Evolutionary conservation across 2,888 invertebrate species (phyloP), one percentile per base, ranked within the genome.

Genomic region (Lamellibrachia columna): DNA sequence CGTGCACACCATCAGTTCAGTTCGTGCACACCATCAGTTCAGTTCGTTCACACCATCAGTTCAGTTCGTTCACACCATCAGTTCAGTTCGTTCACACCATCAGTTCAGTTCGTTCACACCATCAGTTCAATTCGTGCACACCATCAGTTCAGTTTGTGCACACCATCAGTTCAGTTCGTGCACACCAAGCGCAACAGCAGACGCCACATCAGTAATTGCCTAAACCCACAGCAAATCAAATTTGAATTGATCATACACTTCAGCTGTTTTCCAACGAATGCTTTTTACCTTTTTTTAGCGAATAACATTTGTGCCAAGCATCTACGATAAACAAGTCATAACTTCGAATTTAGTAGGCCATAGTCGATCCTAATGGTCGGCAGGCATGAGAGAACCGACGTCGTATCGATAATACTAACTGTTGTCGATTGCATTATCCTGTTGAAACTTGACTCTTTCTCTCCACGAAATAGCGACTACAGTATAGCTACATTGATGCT

Each of bases 221-320:
- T 1, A 40, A 6, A 6, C 75, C 7, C 22, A 75, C 22, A 22
- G 75, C 75, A 22, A 75, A 22, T 15, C 15, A 75, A 22, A 75
- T 75, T 75, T 75, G 75, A 15, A 75, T 75, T 75, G n/a, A 75
- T 75, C 75, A 75, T n/a, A 75, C 75, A 75, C 75, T 22, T 75
- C 75, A 15, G 75, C n/a, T 75, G 75, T 22, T 40, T 40, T 22
- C 75, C 75, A 75, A 75, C 75, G 22, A 15, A 75, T 75, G 75
- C 22, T 22, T 75, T 75, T 75, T 75, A 75, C 75, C 22, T 75
- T 22, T 75, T 15, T 75, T 75, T 75, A 75, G 75, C 75, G 75
- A 75, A 75, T 75, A 22, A n/a, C 75, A 75, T 75, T 75, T 75
- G 75, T 75, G 75, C 3, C 75, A 11, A 22, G 11, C 75, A 6